Percentiles rank a stretch among this genome's conserved stretches.
Conservation (phyloP, 2,888 invertebrate genomes). For the Orthosia gracilis region DNA sequence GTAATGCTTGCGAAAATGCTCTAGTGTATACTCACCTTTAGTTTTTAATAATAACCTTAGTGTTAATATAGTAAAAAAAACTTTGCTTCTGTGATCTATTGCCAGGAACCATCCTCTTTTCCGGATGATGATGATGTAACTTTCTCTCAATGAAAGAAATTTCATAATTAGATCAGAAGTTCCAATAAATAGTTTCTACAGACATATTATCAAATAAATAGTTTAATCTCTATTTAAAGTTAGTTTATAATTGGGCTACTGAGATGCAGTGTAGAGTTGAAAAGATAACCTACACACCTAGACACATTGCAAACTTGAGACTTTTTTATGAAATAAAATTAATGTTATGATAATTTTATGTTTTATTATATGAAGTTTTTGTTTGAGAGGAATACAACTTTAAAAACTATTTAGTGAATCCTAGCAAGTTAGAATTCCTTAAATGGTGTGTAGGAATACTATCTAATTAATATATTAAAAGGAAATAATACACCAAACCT, state of each 20-base stretch:
- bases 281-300: constrained; percentile 7
- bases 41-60: too few species aligned
- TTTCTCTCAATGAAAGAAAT: too few species aligned
- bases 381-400: neutral
- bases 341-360: neutral
- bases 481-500: neutral
- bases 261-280: neutral
- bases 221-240: neutral
- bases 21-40: too few species aligned
- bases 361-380: neutral
- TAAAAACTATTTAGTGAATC: neutral
- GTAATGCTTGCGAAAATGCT: too few species aligned
- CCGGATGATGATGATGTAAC: too few species aligned
- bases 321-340: neutral
- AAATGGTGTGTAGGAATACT: neutral
- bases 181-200: too few species aligned
- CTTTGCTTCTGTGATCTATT: too few species aligned
- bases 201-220: neutral
- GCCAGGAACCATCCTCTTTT: too few species aligned
- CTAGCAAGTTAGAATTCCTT: too few species aligned
- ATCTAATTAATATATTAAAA: neutral
- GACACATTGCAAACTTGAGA: neutral
- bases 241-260: neutral
- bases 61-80: too few species aligned
- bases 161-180: too few species aligned